Percentiles rank a stretch among this genome's conserved stretches.
These are phyloP conservation scores for Stegostoma tigrinum DNA, from an alignment of 2,113 vertebrate species.

Conservation along the genomic window DNA sequence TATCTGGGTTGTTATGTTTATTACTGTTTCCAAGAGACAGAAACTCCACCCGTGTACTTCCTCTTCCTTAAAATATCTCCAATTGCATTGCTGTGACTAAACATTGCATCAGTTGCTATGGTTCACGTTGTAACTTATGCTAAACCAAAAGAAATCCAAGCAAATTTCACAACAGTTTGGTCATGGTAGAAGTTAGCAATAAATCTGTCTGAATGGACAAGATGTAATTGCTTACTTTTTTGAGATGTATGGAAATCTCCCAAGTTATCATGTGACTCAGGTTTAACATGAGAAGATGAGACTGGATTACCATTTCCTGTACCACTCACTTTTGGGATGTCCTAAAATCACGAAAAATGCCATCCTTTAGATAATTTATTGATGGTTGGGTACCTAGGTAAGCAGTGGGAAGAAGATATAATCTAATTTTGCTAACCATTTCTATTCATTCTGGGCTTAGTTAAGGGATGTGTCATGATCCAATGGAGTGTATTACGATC, in stretches of 20 bases:
- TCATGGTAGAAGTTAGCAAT: background rate
- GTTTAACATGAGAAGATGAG: background rate
- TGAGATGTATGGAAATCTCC: background rate
- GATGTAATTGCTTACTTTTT: background rate
- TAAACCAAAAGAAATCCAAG: background rate
- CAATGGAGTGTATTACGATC: background rate
- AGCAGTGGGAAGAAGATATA: background rate
- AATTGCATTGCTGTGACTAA: background rate
- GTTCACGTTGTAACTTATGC: background rate
- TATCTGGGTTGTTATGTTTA: background rate
- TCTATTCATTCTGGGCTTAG: background rate
- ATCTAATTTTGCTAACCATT: background rate
- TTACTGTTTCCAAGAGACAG: background rate
- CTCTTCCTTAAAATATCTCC: background rate
- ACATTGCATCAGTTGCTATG: background rate
- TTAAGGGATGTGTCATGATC: background rate
- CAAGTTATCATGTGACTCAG: background rate
- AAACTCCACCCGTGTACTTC: background rate
- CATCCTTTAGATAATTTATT: background rate
- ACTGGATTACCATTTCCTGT: background rate
- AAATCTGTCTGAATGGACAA: background rate
- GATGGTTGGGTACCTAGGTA: background rate
- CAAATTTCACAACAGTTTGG: background rate
- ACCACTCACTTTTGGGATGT: background rate
- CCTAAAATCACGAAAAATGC: background rate